Evolutionary conservation across 2,797 vertebrate species (phyloP), one percentile per base, ranked within the genome.

Genomic region (Brachyalestes nurse): DNA sequence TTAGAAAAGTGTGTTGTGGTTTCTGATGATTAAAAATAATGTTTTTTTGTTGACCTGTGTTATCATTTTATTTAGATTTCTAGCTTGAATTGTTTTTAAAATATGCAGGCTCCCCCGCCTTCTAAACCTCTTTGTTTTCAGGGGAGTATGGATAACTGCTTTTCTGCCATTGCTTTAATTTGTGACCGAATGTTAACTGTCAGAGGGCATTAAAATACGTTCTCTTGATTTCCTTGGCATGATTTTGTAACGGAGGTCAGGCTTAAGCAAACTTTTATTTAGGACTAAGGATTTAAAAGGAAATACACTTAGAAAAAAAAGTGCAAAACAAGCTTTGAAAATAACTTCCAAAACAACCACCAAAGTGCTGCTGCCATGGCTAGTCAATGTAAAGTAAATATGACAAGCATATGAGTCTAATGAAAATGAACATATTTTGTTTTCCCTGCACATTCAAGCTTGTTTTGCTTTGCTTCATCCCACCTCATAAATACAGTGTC

Each of bases 351-450:
- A 81, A 80, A 70, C 66, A 55, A 72, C 70, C 69, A 72, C 69
- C 71, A 53, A 75, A 47, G 38, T 61, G 4, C 25, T 49, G 65
- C 12, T 72, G 71, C 79, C 71, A 85, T 77, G 69, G 55, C 77
- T 74, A 86, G 84, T 86, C 79, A 88, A 78, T 80, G 74, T 19
- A 76, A 80, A 78, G 72, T 76, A 85, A 84, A 88, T 88, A 83
- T 82, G 77, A 66, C 78, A 77, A 83, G 28, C 85, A 81, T 76
- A 83, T 79, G 86, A 61, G 58, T 6, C 42, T 72, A 75, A 78
- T 81, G 67, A 85, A 82, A 81, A 82, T 80, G 19, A 77, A 57
- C 71, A 60, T 70, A 23, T 72, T 66, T 70, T 55, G 75, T 78
- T 79, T 45, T 77, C 66, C 55, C 77, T 73, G 61, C 80, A 79